Evolutionary conservation across 2,113 vertebrate species (phyloP), one percentile per base, ranked within the genome.

Genomic region (Phyllostomus discolor): DNA sequence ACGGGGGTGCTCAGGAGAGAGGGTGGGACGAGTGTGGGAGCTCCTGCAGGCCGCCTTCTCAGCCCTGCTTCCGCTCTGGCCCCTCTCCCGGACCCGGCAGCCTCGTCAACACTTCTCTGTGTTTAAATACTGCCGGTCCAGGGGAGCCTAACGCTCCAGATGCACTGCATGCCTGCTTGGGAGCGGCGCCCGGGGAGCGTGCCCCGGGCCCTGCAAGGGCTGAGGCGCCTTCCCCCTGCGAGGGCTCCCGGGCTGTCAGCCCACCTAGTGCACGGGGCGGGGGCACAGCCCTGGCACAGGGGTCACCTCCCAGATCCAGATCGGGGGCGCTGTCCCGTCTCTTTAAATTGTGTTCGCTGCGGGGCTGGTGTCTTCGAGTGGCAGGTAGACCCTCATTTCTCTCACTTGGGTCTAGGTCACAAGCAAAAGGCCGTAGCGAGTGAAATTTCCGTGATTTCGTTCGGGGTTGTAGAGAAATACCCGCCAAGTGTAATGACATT

Each of bases 21-120:
- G 35, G 31, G 43, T 0, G 3, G 2, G 4, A 28, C 24, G 0
- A 2, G 14, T 8, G n/a, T n/a, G 0, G 22, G 41, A 9, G 1
- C 15, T 35, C 43, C 15, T 59, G 14, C 1, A 8, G 46, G 19
- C 31, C 24, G 6, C 0, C 17, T 20, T 33, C 90, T n/a, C 22
- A 1, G 1, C 3, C 6, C 5, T 6, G 28, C 62, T 80, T 35
- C 33, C 2, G 0, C 31, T 10, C 1, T 8, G 1, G 8, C 22
- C 33, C 5, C 54, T 38, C 16, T 35, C 15, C 28, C 0, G 3
- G 22, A 33, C 31, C 79, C 46, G 1, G 43, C 15, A 72, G 62
- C 35, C 9, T 33, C 5, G 2, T 16, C 2, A 17, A 10, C n/a
- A 6, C n/a, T 66, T 62, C 10, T 59, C 22, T 14, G 31, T 3